Conservation (phyloP, 2,797 vertebrate species). For the Phoebastria nigripes region DNA sequence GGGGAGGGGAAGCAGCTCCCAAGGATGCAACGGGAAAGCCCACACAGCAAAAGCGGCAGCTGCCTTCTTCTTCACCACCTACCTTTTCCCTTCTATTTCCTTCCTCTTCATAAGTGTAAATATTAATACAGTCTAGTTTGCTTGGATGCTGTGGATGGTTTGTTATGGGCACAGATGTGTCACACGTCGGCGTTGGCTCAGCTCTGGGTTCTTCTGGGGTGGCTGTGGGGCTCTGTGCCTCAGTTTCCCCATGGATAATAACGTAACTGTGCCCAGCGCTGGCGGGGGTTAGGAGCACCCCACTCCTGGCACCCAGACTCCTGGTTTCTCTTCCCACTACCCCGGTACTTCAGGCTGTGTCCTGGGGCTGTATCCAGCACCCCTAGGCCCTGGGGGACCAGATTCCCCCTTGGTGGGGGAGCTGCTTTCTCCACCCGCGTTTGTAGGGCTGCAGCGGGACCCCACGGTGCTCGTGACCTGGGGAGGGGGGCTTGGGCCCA, state of each 20-base stretch:
- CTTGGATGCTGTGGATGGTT: slow-evolving; percentile 75
- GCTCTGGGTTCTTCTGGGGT: background rate
- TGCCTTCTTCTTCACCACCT: background rate
- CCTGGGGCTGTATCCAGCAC: background rate
- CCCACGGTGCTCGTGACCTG: too few relatives aligned
- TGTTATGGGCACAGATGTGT: background rate
- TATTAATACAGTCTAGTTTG: slow-evolving; percentile 92
- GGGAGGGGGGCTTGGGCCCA: rapidly evolving
- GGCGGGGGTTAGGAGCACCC: rapidly evolving
- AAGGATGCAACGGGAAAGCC: background rate
- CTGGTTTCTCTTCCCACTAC: background rate
- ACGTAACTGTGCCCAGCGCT: too few relatives aligned
- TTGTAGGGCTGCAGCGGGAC: background rate
- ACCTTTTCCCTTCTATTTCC: background rate
- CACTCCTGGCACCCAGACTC: too few relatives aligned
- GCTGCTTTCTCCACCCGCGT: background rate
- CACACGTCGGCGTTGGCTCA: rapidly evolving
- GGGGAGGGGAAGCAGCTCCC: background rate
- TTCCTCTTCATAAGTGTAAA: slow-evolving; percentile 61
- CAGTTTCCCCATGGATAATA: background rate
- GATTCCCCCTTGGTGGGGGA: background rate
- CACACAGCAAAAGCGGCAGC: background rate
- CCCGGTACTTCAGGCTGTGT: too few relatives aligned
- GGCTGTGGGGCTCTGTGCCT: background rate
- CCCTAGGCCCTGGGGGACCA: too few relatives aligned